Evolutionary conservation across 2,797 vertebrate species (phyloP).

Genomic region (Octomys mimax): DNA sequence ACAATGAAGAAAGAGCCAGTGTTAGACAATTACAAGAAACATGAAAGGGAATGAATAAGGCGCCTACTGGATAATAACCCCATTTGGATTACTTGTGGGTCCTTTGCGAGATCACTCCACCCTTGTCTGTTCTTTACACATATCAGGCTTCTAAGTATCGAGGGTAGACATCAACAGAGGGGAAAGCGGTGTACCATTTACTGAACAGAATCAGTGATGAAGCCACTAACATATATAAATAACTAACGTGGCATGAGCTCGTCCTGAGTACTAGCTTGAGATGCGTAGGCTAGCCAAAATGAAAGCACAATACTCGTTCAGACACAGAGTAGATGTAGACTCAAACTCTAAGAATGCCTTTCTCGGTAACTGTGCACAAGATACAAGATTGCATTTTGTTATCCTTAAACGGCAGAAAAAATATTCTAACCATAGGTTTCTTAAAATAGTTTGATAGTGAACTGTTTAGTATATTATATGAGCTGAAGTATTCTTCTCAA

Average conservation of each 20-base stretch:
- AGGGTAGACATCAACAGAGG: neutral
- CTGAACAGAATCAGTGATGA: neutral
- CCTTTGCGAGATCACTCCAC: neutral
- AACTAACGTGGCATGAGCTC: neutral
- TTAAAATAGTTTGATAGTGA: slow-evolving; percentile 21
- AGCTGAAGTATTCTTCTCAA: neutral
- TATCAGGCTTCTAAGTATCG: neutral
- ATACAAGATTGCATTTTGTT: neutral
- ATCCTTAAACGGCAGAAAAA: neutral
- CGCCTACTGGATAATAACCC: neutral
- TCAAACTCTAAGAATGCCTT: neutral
- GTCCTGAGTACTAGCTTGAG: neutral
- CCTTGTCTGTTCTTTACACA: neutral
- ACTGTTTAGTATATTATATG: neutral
- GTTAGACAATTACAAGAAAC: slow-evolving; percentile 57
- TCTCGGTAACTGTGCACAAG: neutral
- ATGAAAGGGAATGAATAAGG: slow-evolving; percentile 32
- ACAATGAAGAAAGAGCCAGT: slow-evolving; percentile 28
- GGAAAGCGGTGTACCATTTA: neutral
- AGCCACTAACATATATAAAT: neutral
- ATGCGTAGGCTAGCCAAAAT: neutral
- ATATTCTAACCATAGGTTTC: neutral
- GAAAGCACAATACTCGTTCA: neutral
- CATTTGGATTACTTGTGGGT: neutral
- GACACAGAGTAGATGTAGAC: neutral